These are phyloP conservation scores for Andrena flavipes DNA, from an alignment of 2,888 invertebrate genomes.

Conservation along the genomic window DNA sequence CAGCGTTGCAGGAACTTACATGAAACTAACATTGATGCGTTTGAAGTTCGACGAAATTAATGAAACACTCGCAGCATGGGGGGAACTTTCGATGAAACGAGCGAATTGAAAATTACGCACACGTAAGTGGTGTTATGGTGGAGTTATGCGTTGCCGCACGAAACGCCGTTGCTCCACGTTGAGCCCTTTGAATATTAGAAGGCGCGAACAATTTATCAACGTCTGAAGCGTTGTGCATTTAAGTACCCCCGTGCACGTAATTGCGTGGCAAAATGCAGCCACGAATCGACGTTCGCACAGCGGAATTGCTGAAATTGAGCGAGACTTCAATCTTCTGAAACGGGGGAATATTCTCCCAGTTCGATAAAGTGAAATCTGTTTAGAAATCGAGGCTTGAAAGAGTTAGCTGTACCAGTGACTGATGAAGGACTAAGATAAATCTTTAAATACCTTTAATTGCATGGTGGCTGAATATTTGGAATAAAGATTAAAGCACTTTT, in stretches of 20 bases:
- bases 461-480: too few species aligned
- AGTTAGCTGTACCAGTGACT: too few species aligned
- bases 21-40: conserved; percentile 7
- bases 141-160: neutral
- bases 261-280: conserved; percentile 18
- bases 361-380: neutral
- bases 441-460: too few species aligned
- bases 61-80: conserved; percentile 18
- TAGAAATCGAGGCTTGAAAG: neutral
- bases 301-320: conserved; percentile 7
- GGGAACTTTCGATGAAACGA: conserved; percentile 24
- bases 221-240: conserved; percentile 28
- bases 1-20: neutral
- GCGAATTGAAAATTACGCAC: conserved; percentile 39
- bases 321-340: neutral
- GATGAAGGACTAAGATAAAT: too few species aligned
- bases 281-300: conserved; percentile 10
- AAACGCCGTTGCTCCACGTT: conserved; percentile 9
- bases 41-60: conserved; percentile 19
- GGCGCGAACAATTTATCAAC: conserved; percentile 45
- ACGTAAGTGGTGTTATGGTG: conserved; percentile 4
- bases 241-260: conserved; percentile 30
- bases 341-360: neutral
- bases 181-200: conserved; percentile 36
- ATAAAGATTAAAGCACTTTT: too few species aligned